Base-by-base conservation (phyloP, 2,888 invertebrate species). In the Drosophila tripunctata region DNA sequence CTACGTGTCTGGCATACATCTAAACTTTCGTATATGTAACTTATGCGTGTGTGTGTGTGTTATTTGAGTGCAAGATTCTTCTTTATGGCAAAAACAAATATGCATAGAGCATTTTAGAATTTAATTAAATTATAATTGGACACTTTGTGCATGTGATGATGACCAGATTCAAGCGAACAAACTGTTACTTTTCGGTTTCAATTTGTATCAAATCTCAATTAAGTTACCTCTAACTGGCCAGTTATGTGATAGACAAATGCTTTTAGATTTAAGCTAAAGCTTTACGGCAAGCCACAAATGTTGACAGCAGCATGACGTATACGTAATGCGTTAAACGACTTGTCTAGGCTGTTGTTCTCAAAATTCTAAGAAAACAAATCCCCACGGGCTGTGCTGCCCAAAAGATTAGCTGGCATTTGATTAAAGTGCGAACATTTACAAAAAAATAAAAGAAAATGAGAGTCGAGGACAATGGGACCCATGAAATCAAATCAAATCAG, bases 61-160 rank as follows among this genome's bases (percentile, higher is more conserved):
- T 7, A 35, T 31, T 38, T 45, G 24, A 22, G 27, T 33, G 55
- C 33, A 52, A 61, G 77, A 55, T 33, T 41, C 35, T 56, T 54
- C 58, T 43, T 54, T 54, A 45, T 56, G 57, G 66, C 54, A 41
- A 58, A 47, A 62, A 67, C 56, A 71, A 67, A 71, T 65, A 58
- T 68, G 85, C 68, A 82, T 51, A 64, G 43, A 60, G 58, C 66
- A 58, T 75, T 67, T 73, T 55, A 47, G 54, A 67, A 79, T 83
- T 83, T 73, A 88, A 88, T 88, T 86, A 76, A 88, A 86, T 76
- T 88, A 76, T 83, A 79, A 79, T 86, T 75, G 77, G 54, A 61
- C 51, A 69, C 61, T 67, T 55, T 78, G 52, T 35, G 44, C 61
- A 78, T 60, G 60, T 52, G 63, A 51, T 60, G 57, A 21, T 55